Conservation (phyloP, 1,140 invertebrate genomes). For the Parapsyche elsis region DNA sequence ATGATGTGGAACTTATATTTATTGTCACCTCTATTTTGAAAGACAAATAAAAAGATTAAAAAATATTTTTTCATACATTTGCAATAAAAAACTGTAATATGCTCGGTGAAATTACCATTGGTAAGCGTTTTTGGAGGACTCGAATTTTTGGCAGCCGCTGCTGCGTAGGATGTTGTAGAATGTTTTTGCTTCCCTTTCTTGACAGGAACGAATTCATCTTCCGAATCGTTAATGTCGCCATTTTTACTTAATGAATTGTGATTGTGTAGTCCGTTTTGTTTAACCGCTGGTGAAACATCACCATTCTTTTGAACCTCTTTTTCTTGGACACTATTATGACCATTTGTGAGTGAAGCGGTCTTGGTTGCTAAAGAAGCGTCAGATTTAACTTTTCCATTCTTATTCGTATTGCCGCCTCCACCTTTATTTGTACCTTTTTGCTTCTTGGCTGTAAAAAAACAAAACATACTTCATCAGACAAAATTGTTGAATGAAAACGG, state of each 20-base stretch:
- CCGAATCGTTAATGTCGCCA: constrained; percentile 23
- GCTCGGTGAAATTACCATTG: constrained; percentile 44
- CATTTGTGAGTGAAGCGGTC: constrained; percentile 3
- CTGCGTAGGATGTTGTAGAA: constrained; percentile 50
- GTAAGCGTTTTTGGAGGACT: constrained; percentile 22
- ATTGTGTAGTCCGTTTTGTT: constrained; percentile 49
- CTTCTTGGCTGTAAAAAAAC: constrained; percentile 16
- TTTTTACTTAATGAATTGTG: constrained; percentile 25
- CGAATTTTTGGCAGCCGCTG: constrained; percentile 48
- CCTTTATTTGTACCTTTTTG: constrained; percentile 20
- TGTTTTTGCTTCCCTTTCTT: constrained; percentile 42
- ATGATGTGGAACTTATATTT: background rate
- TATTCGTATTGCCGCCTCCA: constrained; percentile 14
- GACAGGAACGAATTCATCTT: constrained; percentile 7
- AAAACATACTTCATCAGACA: background rate
- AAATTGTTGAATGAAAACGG: background rate
- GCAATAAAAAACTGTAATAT: background rate
- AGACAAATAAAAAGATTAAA: background rate
- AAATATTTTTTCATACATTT: no score
- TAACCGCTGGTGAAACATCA: background rate
- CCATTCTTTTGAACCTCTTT: constrained; percentile 34
- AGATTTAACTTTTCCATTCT: constrained; percentile 14
- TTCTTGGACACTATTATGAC: background rate
- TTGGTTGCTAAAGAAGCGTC: background rate
- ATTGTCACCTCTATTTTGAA: background rate